Conservation (phyloP, 2,888 invertebrate species). For the Thelaira solivaga region DNA sequence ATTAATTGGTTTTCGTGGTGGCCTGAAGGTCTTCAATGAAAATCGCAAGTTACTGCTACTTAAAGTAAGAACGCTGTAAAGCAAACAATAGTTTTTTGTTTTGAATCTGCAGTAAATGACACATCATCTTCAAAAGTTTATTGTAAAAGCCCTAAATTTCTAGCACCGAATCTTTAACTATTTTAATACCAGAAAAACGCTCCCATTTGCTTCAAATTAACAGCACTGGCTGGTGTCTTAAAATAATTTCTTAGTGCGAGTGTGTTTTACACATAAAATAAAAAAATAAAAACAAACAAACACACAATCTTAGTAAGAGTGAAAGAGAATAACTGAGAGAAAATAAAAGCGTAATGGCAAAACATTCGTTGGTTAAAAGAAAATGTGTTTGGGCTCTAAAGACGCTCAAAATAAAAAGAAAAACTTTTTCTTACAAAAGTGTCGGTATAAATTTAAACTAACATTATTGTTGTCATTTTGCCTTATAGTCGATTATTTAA, state of each 20-base stretch:
- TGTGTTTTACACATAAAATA: background rate
- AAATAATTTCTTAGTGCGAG: background rate
- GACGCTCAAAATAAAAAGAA: too few relatives aligned
- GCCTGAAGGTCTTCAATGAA: too few relatives aligned
- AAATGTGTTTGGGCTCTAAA: too few relatives aligned
- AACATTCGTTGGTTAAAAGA: background rate
- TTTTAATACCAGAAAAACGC: background rate
- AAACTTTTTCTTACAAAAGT: slow-evolving; percentile 4
- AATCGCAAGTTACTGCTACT: too few relatives aligned
- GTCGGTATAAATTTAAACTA: slow-evolving; percentile 28
- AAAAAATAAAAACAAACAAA: background rate
- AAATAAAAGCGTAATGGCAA: background rate
- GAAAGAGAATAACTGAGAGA: background rate
- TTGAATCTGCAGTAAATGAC: too few relatives aligned
- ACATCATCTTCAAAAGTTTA: too few relatives aligned
- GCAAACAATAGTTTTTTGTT: too few relatives aligned
- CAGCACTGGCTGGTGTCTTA: background rate
- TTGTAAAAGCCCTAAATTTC: background rate
- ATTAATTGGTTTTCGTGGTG: too few relatives aligned
- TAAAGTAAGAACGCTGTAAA: too few relatives aligned
- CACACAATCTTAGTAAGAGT: background rate
- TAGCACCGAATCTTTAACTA: background rate
- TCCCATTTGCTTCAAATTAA: background rate
- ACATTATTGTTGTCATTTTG: slow-evolving; percentile 43
- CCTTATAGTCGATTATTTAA: slow-evolving; percentile 25